Evolutionary conservation across 1,140 invertebrate species (phyloP), one percentile per base, ranked within the genome.

Genomic region (Sitophilus oryzae): DNA sequence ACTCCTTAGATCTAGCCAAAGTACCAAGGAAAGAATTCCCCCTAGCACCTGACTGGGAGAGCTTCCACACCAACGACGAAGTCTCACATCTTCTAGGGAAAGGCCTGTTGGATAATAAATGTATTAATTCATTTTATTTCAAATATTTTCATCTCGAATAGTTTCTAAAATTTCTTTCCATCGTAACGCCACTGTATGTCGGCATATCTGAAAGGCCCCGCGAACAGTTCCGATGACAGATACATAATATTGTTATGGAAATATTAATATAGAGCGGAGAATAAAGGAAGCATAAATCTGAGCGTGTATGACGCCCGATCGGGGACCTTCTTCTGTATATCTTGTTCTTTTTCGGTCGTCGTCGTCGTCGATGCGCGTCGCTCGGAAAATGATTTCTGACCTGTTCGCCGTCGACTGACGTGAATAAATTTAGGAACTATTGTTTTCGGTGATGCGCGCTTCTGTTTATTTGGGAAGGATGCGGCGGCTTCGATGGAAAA

Each of bases 171-270:
- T n/a, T n/a, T n/a, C n/a, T n/a, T n/a, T n/a, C n/a, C n/a, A n/a
- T n/a, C n/a, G n/a, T n/a, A n/a, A n/a, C n/a, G n/a, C n/a, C n/a
- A n/a, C n/a, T n/a, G n/a, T n/a, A n/a, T n/a, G n/a, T n/a, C n/a
- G n/a, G n/a, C n/a, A n/a, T n/a, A n/a, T n/a, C n/a, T n/a, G n/a
- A 57, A 57, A 56, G 55, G 49, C 30, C 19, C 23, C 16, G 16
- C 49, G 45, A 35, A 38, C 18, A 30, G 11, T 30, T 30, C 25
- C 55, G 51, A 45, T 50, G 60, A 61, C 60, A 55, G 60, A 61
- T 55, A 58, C 60, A 56, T 52, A 59, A 61, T 61, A 61, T 61
- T 58, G 51, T 61, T 61, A 61, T 59, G 60, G 60, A 61, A 61
- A 61, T 61, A 61, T 61, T 61, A 61, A 61, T 61, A 60, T 50